Conservation (phyloP, 2,888 invertebrate species). For the Escarpia spicata region DNA sequence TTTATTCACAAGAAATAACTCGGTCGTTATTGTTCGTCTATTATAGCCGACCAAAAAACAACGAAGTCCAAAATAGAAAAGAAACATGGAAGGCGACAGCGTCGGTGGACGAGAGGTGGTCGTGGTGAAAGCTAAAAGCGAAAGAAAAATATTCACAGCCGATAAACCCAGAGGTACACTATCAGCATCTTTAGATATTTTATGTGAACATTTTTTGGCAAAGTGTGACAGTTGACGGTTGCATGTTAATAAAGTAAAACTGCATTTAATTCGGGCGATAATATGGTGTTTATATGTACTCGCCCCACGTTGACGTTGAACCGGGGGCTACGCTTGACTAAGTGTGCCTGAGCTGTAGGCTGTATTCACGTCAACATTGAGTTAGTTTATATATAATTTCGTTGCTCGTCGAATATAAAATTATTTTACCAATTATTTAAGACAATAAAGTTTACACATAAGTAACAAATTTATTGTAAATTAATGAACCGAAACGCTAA, state of each 20-base stretch:
- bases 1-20: not conserved
- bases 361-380: not conserved
- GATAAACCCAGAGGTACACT: conserved; percentile 27
- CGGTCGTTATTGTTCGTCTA: not conserved
- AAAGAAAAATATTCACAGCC: conserved; percentile 30
- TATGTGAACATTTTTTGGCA: not conserved
- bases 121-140: conserved; percentile 30
- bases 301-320: too few species aligned
- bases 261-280: conserved; percentile 22
- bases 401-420: too few species aligned
- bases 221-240: not conserved
- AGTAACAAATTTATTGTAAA: too few species aligned
- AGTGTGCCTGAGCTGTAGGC: too few species aligned
- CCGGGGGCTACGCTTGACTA: too few species aligned
- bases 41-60: not conserved
- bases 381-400: too few species aligned
- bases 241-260: not conserved
- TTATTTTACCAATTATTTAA: too few species aligned
- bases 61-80: not conserved
- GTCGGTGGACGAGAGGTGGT: conserved; percentile 17
- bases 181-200: conserved; percentile 18
- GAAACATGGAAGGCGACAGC: not conserved
- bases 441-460: too few species aligned
- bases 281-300: not conserved
- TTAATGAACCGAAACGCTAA: too few species aligned